Percentiles rank a stretch among this genome's conserved stretches.
These are phyloP conservation scores for Bradysia coprophila DNA, from an alignment of 1,140 invertebrate species.

Conservation along the genomic window DNA sequence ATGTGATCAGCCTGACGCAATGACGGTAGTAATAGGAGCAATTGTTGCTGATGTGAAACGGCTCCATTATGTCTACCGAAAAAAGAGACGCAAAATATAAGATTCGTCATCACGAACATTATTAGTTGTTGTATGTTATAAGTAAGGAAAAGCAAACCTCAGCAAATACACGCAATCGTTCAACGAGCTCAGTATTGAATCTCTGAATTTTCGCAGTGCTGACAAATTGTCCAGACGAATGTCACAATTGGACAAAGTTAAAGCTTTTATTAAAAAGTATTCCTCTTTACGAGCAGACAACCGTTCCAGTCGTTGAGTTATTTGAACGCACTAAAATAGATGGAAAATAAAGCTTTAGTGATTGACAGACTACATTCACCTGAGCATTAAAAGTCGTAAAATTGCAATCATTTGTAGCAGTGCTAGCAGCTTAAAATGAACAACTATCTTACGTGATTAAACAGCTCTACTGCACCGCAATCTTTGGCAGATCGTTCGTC, in stretches of 20 bases:
- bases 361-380: no score
- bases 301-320: constrained; percentile 70
- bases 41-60: constrained; percentile 55
- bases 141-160: constrained; percentile 35
- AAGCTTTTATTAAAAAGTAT: constrained; percentile 80
- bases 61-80: constrained; percentile 42
- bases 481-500: constrained; percentile 70
- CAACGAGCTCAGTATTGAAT: constrained; percentile 66
- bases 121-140: not conserved
- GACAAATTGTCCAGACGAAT: constrained; percentile 71
- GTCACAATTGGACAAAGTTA: constrained; percentile 84
- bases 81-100: no score
- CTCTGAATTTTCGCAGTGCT: constrained; percentile 68
- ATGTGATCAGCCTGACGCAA: constrained; percentile 77
- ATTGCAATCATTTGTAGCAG: not conserved
- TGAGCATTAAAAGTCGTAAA: not conserved
- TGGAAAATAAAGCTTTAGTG: constrained; percentile 3
- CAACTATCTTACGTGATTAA: constrained; percentile 42
- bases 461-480: constrained; percentile 67
- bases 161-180: constrained; percentile 69
- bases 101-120: not conserved
- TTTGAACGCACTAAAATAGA: constrained; percentile 49
- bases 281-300: constrained; percentile 73
- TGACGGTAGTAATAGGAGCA: constrained; percentile 74
- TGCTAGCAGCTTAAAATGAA: not conserved